Base-by-base conservation (phyloP, 2,113 vertebrate genomes). In the Cercopithecus mona region DNA sequence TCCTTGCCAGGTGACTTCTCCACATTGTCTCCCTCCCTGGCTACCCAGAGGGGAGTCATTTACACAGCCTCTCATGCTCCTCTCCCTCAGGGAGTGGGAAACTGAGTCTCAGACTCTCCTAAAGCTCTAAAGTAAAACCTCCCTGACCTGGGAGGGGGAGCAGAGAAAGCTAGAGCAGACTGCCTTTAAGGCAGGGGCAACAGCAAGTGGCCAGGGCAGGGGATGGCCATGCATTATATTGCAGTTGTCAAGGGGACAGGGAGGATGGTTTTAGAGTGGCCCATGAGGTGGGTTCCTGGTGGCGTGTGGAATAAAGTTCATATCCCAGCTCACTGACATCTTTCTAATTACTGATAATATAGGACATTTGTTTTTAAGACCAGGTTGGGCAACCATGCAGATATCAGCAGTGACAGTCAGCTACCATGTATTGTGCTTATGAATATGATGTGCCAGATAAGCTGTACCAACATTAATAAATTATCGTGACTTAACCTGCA, bases 41-140 rank as follows among this genome's bases (percentile, higher is more conserved):
- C 8, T 59, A 17, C 4, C 1, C 27, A 2, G 55, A 76, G 25
- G 35, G 25, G 38, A 61, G 22, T 8, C n/a, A 1, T 48, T 50
- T 68, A 50, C 3, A 11, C 3, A 20, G 48, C 8, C 30, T n/a
- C 6, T 76, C 20, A 32, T 1, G 5, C 57, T 25, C 22, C 0
- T 3, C 2, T 70, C 20, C 12, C n/a, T 57, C 18, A 17, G 12
- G 64, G n/a, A 61, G 17, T 25, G 66, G 88, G 59, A 12, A 32
- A 45, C 35, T 25, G 50, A 20, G 66, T 9, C 27, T 57, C 27
- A 9, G 13, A 25, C 12, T 20, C 3, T 1, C 45, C 68, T 3
- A 64, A 64, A 64, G 30, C 61, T 64, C 61, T 30, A 64, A 64
- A 64, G 61, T 30, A 64, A 30, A 64, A 32, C 27, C 13, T 64